Evolutionary conservation across 2,797 vertebrate genomes (phyloP).

Genomic region (Lithobates sylvaticus): DNA sequence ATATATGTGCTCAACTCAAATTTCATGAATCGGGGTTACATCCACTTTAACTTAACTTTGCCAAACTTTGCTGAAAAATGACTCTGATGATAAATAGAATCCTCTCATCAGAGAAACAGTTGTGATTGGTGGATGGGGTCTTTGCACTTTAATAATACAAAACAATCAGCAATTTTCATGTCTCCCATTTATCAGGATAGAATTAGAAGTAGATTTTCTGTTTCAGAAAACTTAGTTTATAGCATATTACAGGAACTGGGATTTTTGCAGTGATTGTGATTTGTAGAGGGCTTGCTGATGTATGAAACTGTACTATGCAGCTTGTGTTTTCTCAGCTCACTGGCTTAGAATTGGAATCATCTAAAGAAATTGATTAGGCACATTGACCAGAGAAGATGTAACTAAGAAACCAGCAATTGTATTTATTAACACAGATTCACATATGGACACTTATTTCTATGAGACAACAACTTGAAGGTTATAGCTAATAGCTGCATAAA

Average conservation of each 20-base stretch:
- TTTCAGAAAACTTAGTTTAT: background rate
- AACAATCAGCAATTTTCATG: too few species aligned
- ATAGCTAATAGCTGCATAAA: background rate
- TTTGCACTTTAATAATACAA: too few species aligned
- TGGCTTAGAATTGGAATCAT: slow-evolving; percentile 44
- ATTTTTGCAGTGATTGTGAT: slow-evolving; percentile 38
- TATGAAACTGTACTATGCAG: slow-evolving; percentile 35
- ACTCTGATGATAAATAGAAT: too few species aligned
- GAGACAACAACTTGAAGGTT: background rate
- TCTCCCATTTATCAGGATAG: too few species aligned
- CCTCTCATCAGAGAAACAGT: too few species aligned
- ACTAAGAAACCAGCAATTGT: slow-evolving; percentile 14
- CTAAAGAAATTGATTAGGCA: slow-evolving; percentile 51
- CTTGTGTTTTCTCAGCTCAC: slow-evolving; percentile 56
- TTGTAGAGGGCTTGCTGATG: slow-evolving; percentile 49
- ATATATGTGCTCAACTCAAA: too few species aligned
- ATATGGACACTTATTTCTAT: background rate
- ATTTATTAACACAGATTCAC: slow-evolving; percentile 2
- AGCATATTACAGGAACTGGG: background rate
- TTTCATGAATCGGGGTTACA: too few species aligned
- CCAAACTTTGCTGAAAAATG: too few species aligned
- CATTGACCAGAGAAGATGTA: slow-evolving; percentile 35
- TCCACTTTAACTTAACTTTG: too few species aligned
- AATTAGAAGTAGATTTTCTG: background rate
- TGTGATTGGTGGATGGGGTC: too few species aligned